Evolutionary conservation across 2,113 vertebrate genomes (phyloP).

Genomic region (Anolis sagrei): DNA sequence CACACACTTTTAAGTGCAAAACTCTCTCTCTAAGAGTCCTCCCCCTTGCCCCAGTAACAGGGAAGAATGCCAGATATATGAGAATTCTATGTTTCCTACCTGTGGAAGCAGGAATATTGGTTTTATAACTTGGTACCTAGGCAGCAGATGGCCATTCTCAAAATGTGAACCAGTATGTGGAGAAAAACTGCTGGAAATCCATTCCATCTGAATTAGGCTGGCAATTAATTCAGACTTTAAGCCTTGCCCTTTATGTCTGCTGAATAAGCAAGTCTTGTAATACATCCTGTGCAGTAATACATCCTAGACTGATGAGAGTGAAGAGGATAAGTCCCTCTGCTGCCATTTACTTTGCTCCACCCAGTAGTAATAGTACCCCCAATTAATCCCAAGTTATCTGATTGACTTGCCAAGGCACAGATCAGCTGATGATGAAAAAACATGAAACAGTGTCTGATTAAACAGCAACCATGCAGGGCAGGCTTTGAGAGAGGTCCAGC

Average conservation of each 20-base stretch:
- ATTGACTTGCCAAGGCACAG: neutral
- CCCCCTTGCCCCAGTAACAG: too few relatives aligned
- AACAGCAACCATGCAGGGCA: neutral
- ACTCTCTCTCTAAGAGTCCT: too few relatives aligned
- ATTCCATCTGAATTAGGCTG: neutral
- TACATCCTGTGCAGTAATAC: neutral
- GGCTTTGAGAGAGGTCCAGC: neutral
- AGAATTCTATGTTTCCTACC: too few relatives aligned
- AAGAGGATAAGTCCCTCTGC: neutral
- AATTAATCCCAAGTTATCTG: constrained; percentile 17
- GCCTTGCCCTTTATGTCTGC: neutral
- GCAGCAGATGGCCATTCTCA: neutral
- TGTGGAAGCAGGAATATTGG: neutral
- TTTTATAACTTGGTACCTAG: neutral
- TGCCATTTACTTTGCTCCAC: constrained; percentile 3
- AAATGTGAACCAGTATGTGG: neutral
- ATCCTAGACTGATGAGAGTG: neutral
- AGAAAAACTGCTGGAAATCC: neutral
- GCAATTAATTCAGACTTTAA: constrained; percentile 9
- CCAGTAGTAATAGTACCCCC: neutral
- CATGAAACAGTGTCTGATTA: constrained; percentile 18
- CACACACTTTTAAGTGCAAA: too few relatives aligned
- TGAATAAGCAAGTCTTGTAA: constrained; percentile 2
- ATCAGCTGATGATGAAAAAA: constrained; percentile 5
- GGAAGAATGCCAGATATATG: too few relatives aligned